Conservation (phyloP, 2,113 vertebrate genomes). For the Columba livia region DNA sequence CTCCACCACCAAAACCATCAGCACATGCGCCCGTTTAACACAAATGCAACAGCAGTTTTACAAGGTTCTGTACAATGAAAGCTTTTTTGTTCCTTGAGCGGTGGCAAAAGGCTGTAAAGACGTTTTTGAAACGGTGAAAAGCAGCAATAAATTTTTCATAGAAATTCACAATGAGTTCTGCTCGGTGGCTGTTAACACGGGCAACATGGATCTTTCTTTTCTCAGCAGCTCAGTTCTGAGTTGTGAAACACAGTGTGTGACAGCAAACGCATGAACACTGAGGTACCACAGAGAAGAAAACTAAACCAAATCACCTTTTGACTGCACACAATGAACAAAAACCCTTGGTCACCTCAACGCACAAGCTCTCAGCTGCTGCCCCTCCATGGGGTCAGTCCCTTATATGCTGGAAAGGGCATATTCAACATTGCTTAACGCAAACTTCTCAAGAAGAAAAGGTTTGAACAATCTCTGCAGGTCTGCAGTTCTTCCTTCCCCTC, state of each 20-base stretch:
- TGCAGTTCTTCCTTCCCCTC: neutral
- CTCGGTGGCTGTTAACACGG: neutral
- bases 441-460: neutral
- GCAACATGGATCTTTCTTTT: neutral
- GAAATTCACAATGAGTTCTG: neutral
- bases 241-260: neutral
- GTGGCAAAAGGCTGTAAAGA: neutral
- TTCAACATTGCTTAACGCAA: accelerated
- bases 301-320: neutral
- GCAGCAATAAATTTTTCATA: neutral
- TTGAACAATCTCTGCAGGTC: no score
- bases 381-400: no score
- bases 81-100: neutral
- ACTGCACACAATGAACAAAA: neutral
- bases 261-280: neutral
- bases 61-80: neutral
- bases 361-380: neutral
- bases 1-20: neutral
- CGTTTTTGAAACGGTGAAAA: neutral
- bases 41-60: neutral
- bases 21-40: neutral
- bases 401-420: accelerated
- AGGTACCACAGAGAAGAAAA: neutral
- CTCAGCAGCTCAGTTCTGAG: neutral
- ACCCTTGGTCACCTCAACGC: accelerated